Conservation (phyloP, 2,888 invertebrate genomes). For the Toxonevra muliebris region DNA sequence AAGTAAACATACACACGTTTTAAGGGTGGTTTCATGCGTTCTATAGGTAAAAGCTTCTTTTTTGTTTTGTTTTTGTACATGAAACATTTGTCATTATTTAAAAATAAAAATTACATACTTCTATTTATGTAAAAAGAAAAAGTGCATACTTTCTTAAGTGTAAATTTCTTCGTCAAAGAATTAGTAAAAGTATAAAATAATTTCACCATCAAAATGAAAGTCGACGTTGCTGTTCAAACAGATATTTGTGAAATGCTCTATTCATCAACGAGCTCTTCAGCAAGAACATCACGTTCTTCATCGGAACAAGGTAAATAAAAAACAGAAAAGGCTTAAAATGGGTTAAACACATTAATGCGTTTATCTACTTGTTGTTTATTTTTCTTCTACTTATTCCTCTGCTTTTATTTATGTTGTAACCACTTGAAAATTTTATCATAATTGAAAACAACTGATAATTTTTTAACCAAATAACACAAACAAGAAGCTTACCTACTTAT, state of each 20-base stretch:
- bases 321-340: too few relatives aligned
- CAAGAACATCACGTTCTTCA: conserved; percentile 54
- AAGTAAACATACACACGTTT: background rate
- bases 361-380: too few relatives aligned
- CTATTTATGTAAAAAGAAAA: conserved; percentile 9
- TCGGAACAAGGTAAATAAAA: conserved; percentile 53
- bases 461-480: background rate
- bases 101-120: conserved; percentile 3
- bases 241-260: conserved; percentile 58
- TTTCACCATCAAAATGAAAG: conserved; percentile 47
- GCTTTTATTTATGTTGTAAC: conserved; percentile 1
- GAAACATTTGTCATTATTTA: background rate
- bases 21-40: background rate
- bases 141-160: background rate
- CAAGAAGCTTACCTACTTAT: background rate
- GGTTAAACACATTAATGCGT: too few relatives aligned
- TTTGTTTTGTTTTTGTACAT: background rate
- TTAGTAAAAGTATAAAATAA: conserved; percentile 17
- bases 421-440: background rate
- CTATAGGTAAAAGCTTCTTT: background rate
- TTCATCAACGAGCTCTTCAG: conserved; percentile 47
- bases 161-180: background rate
- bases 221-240: conserved; percentile 62
- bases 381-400: too few relatives aligned
- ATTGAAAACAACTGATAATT: background rate